Conservation (phyloP, 2,113 vertebrate genomes). For the Struthidea cinerea region DNA sequence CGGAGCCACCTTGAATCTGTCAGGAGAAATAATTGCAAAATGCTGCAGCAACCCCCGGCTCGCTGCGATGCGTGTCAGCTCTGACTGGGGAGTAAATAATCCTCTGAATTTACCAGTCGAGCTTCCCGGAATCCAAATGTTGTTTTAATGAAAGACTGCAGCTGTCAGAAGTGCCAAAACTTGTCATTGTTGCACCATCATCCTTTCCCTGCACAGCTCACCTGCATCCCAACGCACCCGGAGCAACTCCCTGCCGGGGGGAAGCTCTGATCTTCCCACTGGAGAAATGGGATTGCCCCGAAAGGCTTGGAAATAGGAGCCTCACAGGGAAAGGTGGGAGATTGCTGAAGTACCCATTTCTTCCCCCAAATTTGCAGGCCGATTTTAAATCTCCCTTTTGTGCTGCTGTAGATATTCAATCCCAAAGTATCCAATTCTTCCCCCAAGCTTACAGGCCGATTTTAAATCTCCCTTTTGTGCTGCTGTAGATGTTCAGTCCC, state of each 20-base stretch:
- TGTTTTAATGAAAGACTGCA: neutral
- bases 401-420: neutral
- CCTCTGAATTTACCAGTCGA: neutral
- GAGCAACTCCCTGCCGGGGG: neutral
- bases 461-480: neutral
- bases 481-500: neutral
- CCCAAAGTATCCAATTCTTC: neutral
- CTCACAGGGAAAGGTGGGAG: neutral
- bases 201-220: neutral
- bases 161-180: neutral
- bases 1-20: neutral
- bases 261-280: neutral
- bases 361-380: accelerated
- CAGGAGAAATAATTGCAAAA: slow-evolving; percentile 17
- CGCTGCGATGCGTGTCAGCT: neutral
- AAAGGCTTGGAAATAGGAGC: neutral
- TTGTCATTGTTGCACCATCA: neutral
- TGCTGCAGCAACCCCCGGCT: neutral
- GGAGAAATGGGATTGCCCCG: neutral
- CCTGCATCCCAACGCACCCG: neutral
- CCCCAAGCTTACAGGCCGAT: accelerated
- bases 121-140: neutral
- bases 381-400: neutral
- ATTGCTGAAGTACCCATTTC: neutral
- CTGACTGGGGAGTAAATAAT: neutral